Conservation (phyloP, 2,113 vertebrate species). For the Casuarius casuarius region DNA sequence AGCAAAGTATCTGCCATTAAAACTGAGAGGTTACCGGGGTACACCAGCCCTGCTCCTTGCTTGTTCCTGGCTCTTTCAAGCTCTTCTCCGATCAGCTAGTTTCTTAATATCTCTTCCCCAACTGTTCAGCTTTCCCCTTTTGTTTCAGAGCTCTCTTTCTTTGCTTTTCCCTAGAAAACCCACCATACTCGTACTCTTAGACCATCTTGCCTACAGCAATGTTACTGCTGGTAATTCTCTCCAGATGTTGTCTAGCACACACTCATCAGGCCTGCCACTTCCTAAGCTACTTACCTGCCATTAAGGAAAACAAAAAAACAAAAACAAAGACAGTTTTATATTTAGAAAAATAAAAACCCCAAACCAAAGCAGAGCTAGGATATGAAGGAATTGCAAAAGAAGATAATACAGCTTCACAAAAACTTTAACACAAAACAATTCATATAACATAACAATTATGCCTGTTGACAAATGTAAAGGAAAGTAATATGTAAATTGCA, state of each 20-base stretch:
- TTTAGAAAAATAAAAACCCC: not conserved
- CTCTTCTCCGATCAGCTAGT: not conserved
- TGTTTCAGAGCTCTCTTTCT: not conserved
- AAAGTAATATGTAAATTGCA: not conserved
- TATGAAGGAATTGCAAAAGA: not conserved
- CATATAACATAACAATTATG: not conserved
- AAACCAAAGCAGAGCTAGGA: not conserved
- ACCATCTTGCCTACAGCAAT: not conserved
- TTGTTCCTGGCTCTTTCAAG: not conserved
- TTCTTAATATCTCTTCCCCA: not conserved
- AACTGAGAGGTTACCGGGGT: not conserved
- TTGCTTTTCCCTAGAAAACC: not conserved
- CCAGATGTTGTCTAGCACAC: not conserved
- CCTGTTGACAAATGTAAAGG: not conserved
- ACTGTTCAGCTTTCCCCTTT: not conserved
- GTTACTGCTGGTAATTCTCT: not conserved
- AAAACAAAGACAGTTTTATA: not conserved
- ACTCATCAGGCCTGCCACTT: not conserved
- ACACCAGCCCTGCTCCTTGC: not conserved
- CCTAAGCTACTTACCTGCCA: not conserved
- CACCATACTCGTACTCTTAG: not conserved
- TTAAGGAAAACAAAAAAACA: not conserved
- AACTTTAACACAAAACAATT: not conserved
- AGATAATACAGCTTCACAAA: not conserved
- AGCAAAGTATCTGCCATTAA: not conserved